Base-by-base conservation (phyloP, 2,888 invertebrate genomes). In the Parnassius orleans region DNA sequence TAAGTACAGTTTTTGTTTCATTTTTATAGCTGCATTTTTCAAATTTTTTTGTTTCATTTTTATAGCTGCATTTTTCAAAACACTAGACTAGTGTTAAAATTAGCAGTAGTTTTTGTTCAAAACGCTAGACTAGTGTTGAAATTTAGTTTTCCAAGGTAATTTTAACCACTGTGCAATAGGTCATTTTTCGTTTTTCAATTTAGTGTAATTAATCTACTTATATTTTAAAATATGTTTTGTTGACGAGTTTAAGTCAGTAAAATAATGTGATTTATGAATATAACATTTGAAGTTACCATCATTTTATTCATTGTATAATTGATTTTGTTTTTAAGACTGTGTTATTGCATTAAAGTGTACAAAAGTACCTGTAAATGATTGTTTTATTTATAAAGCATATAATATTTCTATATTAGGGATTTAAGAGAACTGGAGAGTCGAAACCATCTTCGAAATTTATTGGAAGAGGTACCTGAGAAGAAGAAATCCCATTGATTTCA, bases 261-360 rank as follows among this genome's bases (percentile, higher is more conserved):
- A 85, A 80, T 86, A 81, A 79, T 87, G 80, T 83, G 77, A 69
- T 72, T 67, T 71, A 78, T 80, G 74, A 79, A 48, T 14, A 76
- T 81, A 79, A 78, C 80, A 79, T 76, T 79, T 75, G 77, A 87
- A 90, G 90, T 91, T 91, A 91, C 90, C 90, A 83, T 76, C 79
- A 82, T 82, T 83, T 73, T 77, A 76, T 84, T 81, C 83, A 80
- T 84, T 90, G 81, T 86, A 82, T 82, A 80, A 78, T 79, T 81
- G 52, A 74, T 77, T 78, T 85, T 85, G 79, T 88, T 84, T 81
- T 84, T 89, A 88, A 90, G 88, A 90, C 84, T 89, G 86, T 88
- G 85, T 90, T 88, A 87, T 83, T 79, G 83, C 84, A 90, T 87
- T 90, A 91, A 89, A 90, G 83, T 80, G 85, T 90, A 90, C 86